These are phyloP conservation scores for Gopherus evgoodei DNA, from an alignment of 2,113 vertebrate species.

Conservation along the genomic window DNA sequence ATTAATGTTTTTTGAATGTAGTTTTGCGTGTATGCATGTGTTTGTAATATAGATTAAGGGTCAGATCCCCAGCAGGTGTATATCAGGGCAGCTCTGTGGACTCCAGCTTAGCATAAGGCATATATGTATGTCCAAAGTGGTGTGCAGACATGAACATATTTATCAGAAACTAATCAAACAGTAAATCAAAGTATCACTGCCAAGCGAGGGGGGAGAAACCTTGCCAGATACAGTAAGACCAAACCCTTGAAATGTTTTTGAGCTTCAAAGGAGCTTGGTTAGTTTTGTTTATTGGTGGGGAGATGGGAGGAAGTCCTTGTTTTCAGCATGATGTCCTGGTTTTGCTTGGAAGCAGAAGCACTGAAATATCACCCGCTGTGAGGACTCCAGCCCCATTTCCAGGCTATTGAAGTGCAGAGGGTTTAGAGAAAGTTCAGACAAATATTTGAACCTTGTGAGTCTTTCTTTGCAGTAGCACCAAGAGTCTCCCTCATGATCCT, in stretches of 20 bases:
- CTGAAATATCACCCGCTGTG: neutral
- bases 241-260: slow-evolving; percentile 18
- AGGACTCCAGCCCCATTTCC: slow-evolving; percentile 32
- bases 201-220: slow-evolving; percentile 1
- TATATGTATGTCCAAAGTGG: neutral
- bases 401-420: slow-evolving; percentile 40
- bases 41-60: neutral
- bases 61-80: neutral
- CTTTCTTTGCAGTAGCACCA: neutral
- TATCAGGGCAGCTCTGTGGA: neutral
- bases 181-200: neutral
- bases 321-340: slow-evolving; percentile 57
- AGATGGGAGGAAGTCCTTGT: neutral
- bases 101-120: neutral
- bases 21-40: neutral
- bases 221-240: neutral
- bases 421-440: slow-evolving; percentile 51
- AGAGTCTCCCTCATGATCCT: slow-evolving; percentile 39
- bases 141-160: slow-evolving; percentile 6
- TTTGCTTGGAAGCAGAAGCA: slow-evolving; percentile 44
- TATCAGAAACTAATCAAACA: neutral
- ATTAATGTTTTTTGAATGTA: neutral
- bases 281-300: neutral
- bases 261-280: slow-evolving; percentile 46
- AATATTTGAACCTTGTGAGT: slow-evolving; percentile 37